A percentile compares a stretch with the other conserved stretches of the same genome.
These are phyloP conservation scores for Pan troglodytes DNA, from an alignment of 2,113 vertebrate genomes.

Conservation along the genomic window NHGRI_mPanTro3-v2.1_pri NC_072402.2:170982001-170982500, in stretches of 20 bases:
- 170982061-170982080: background rate
- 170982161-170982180: background rate
- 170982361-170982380: background rate
- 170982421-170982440: background rate
- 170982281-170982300: background rate
- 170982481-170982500: background rate
- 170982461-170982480: background rate
- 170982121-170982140: background rate
- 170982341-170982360: background rate
- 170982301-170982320: fast-evolving
- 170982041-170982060: background rate
- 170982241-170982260: background rate
- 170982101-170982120: background rate
- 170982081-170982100: background rate
- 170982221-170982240: background rate
- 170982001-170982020: background rate
- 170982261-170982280: background rate
- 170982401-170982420: background rate
- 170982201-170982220: background rate
- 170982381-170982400: background rate
- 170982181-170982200: background rate
- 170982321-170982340: background rate
- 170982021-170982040: background rate
- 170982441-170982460: background rate
- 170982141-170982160: background rate